Evolutionary conservation across 2,797 vertebrate species (phyloP), one percentile per base, ranked within the genome.

Genomic region (Rhodeus uyekii): DNA sequence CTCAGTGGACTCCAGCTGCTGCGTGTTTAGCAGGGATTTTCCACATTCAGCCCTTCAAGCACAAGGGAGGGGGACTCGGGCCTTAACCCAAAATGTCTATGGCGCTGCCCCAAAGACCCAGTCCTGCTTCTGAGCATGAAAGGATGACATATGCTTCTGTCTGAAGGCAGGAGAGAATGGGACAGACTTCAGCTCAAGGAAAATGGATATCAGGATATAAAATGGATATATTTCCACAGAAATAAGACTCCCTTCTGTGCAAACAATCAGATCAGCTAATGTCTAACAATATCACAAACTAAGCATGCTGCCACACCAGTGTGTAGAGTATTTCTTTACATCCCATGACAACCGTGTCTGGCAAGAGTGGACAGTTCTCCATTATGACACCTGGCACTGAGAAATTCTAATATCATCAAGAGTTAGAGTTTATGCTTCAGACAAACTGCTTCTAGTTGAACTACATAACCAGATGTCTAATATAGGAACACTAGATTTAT

Each of bases 1-100:
- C 83, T 89, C 80, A 87, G 83, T 90, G 88, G 69, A 36, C 36
- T 79, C 53, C 82, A 89, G 86, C 88, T 91, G 90, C 90, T 92
- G 87, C 85, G 89, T 91, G 90, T 91, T 92, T 91, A 91, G 87
- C 87, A 80, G 72, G 85, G 90, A 91, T 91, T 91, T 91, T 64
- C 71, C 85, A 83, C 81, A 48, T n/a, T 84, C 84, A 80, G 27
- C 68, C 68, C 79, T 64, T 64, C 60, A 42, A n/a, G 86, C 80
- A 88, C 88, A 86, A 85, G 85, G 87, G 79, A 82, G 84, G 76
- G 69, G 67, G 50, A 55, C 16, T 71, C 10, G 71, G 76, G 84
- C 81, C 69, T 71, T 82, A 68, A 79, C 76, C 85, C 67, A 86
- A 84, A n/a, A 76, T 10, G 78, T 81, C 79, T 81, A 50, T 81